phyloP scores from a whole-genome alignment of 1,140 invertebrate species.

The Drosophila dunni region DNA sequence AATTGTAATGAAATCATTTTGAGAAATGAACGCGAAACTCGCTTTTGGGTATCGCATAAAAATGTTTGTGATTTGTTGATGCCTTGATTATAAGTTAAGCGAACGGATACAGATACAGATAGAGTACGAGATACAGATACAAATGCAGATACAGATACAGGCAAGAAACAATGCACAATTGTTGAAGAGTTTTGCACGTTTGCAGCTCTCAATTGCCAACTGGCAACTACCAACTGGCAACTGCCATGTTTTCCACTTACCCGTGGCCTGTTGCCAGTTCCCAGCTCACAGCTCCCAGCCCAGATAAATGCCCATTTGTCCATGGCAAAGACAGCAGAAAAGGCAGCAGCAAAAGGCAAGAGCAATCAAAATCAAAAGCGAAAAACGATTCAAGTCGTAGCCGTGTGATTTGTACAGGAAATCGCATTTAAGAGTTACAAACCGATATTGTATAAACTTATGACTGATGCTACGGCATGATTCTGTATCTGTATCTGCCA shows the following conservation, averaged over 20 bases:
- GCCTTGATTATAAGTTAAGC: constrained; percentile 69
- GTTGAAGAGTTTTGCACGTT: constrained; percentile 37
- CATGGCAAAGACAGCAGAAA: constrained; percentile 40
- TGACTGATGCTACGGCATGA: constrained; percentile 23
- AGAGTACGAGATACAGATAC: constrained; percentile 1
- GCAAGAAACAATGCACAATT: constrained; percentile 10
- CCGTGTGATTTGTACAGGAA: constrained; percentile 77
- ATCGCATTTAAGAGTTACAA: constrained; percentile 64
- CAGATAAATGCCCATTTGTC: constrained; percentile 53
- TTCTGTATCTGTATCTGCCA: constrained; percentile 47
- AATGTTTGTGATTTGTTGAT: constrained; percentile 69
- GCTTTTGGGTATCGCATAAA: constrained; percentile 43
- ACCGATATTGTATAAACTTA: constrained; percentile 13
- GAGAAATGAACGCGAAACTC: constrained; percentile 38
- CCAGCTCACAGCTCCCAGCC: constrained; percentile 11
- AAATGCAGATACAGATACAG: constrained; percentile 1
- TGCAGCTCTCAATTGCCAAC: constrained; percentile 25
- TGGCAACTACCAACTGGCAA: constrained; percentile 1
- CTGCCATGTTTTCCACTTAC: constrained; percentile 15
- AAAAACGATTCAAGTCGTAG: constrained; percentile 59
- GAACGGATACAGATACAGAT: constrained; percentile 60
- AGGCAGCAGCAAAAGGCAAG: constrained; percentile 16
- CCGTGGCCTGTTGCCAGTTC: constrained; percentile 21
- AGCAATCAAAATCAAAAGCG: constrained; percentile 54
- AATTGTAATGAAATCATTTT: constrained; percentile 77